Evolutionary conservation across 2,888 invertebrate species (phyloP).

Genomic region (Drosophila mulleri): DNA sequence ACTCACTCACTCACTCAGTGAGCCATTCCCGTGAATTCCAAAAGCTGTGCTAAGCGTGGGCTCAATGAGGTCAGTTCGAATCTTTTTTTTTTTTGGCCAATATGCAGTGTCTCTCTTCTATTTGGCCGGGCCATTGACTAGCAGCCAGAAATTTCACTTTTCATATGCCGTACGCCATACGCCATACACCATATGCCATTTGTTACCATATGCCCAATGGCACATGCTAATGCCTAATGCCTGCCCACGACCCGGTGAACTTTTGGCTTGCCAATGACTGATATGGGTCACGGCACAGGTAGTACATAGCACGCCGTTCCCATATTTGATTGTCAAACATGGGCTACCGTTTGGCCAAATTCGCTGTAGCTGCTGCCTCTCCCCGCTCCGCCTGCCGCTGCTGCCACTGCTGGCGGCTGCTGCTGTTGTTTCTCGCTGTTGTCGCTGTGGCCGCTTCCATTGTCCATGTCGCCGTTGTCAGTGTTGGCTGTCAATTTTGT

Average conservation of each 20-base stretch:
- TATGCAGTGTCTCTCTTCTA: slow-evolving; percentile 34
- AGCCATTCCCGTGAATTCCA: slow-evolving; percentile 24
- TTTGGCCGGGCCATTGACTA: slow-evolving; percentile 46
- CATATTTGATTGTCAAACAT: slow-evolving; percentile 78
- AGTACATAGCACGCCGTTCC: slow-evolving; percentile 50
- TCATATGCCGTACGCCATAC: slow-evolving; percentile 41
- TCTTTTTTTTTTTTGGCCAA: slow-evolving; percentile 21
- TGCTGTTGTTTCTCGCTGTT: background rate
- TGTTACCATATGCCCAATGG: slow-evolving; percentile 29
- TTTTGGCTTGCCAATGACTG: slow-evolving; percentile 42
- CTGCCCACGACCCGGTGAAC: slow-evolving; percentile 66
- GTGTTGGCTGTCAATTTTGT: slow-evolving; percentile 81
- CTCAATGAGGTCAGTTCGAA: slow-evolving; percentile 60
- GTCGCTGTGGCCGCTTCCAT: slow-evolving; percentile 33
- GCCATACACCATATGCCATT: slow-evolving; percentile 1
- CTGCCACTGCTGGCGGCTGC: background rate
- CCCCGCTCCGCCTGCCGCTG: background rate
- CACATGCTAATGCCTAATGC: slow-evolving; percentile 39
- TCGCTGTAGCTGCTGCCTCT: slow-evolving; percentile 17
- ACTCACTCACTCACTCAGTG: slow-evolving; percentile 20
- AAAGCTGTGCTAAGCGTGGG: slow-evolving; percentile 52
- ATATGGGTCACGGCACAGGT: slow-evolving; percentile 70
- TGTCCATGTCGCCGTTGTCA: slow-evolving; percentile 59
- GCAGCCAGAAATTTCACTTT: slow-evolving; percentile 65
- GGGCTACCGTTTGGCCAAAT: slow-evolving; percentile 71